A percentile compares a stretch with the other conserved stretches of the same genome.
These are phyloP conservation scores for Phalanger gymnotis DNA, from an alignment of 2,797 vertebrate species.

Conservation along the genomic window DNA sequence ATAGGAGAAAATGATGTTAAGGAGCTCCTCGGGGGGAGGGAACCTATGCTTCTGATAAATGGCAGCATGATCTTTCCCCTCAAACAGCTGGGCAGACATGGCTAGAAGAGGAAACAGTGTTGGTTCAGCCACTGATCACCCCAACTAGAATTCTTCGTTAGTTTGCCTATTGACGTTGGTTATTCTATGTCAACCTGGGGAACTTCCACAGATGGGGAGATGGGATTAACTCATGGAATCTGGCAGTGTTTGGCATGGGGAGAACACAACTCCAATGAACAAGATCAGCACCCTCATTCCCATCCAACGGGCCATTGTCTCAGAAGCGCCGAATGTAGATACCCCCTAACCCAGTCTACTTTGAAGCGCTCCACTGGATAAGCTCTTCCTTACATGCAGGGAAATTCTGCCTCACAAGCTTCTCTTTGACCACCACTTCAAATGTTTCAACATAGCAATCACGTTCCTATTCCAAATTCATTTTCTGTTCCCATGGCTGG, in stretches of 20 bases:
- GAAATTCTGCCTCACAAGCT: not conserved
- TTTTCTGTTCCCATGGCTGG: not conserved
- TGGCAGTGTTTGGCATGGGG: not conserved
- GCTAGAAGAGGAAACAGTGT: not conserved
- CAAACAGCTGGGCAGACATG: constrained; percentile 87
- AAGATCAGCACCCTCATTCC: not conserved
- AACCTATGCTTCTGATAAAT: constrained; percentile 88
- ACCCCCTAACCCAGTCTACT: not conserved
- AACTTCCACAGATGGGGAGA: not conserved
- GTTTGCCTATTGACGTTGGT: not conserved
- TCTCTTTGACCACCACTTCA: not conserved
- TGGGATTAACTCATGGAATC: not conserved
- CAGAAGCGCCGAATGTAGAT: not conserved
- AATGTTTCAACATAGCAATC: not conserved
- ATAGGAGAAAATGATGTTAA: constrained; percentile 83
- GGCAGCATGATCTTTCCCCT: constrained; percentile 84
- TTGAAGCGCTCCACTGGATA: not conserved
- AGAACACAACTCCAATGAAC: not conserved
- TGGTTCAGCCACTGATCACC: not conserved
- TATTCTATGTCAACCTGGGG: not conserved
- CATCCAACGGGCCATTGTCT: not conserved
- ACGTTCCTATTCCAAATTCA: not conserved
- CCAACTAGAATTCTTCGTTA: not conserved
- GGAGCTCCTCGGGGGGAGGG: constrained; percentile 84
- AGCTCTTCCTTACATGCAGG: too few species aligned